Conservation (phyloP, 2,888 invertebrate species). For the Leucoptera coffeella region DNA sequence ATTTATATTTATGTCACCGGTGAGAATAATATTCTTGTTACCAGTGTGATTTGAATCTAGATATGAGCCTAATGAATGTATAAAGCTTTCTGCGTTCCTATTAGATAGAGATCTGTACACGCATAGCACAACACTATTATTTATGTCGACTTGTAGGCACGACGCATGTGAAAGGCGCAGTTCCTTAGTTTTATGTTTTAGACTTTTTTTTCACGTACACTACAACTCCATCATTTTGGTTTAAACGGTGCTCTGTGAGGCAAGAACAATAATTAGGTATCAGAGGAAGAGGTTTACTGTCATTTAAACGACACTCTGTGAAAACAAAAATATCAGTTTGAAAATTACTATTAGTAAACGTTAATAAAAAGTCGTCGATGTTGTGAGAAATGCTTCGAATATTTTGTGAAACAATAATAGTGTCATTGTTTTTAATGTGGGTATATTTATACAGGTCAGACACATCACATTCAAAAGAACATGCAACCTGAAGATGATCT, state of each 20-base stretch:
- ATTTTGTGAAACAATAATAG: slow-evolving; percentile 1
- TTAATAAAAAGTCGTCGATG: not conserved
- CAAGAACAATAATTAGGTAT: not conserved
- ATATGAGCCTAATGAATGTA: not conserved
- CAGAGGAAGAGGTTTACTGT: not conserved
- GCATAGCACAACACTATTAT: not conserved
- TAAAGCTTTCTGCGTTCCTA: not conserved
- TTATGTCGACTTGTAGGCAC: not conserved
- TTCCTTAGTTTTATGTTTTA: not conserved
- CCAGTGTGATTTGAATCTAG: not conserved
- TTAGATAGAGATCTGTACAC: not conserved
- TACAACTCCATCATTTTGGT: too few relatives aligned
- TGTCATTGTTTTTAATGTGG: not conserved
- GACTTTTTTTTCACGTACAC: too few relatives aligned
- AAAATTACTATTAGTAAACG: not conserved
- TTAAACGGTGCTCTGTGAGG: not conserved
- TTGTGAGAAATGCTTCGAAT: slow-evolving; percentile 1
- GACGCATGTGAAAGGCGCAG: not conserved
- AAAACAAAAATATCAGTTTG: not conserved
- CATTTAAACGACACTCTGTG: not conserved
- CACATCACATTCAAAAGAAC: not conserved
- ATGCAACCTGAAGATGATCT: not conserved
- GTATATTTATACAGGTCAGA: not conserved
- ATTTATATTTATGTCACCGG: slow-evolving; percentile 1
- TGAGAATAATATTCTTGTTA: not conserved